Conservation (phyloP, 2,888 invertebrate genomes). For the Acrocera orbiculus region DNA sequence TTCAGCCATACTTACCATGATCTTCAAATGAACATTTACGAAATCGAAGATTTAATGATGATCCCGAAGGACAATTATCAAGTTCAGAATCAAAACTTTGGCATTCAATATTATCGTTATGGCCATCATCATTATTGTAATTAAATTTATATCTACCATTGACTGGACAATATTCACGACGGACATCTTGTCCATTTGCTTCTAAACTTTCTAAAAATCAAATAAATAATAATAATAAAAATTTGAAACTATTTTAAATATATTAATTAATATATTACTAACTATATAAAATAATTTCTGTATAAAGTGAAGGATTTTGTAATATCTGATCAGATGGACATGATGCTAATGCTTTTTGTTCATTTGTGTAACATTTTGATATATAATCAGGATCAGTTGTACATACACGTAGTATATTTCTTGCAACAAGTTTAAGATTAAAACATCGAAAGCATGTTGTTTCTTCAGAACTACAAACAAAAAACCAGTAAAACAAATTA, state of each 20-base stretch:
- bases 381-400: slow-evolving; percentile 37
- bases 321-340: slow-evolving; percentile 35
- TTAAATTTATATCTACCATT: slow-evolving; percentile 41
- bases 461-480: slow-evolving; percentile 34
- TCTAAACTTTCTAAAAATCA: slow-evolving; percentile 35
- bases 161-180: slow-evolving; percentile 44
- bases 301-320: slow-evolving; percentile 14
- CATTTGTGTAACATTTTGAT: slow-evolving; percentile 40
- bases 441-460: slow-evolving; percentile 44
- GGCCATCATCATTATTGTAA: slow-evolving; percentile 36
- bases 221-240: too few relatives aligned
- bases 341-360: slow-evolving; percentile 38
- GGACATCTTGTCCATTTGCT: slow-evolving; percentile 32
- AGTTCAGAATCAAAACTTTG: slow-evolving; percentile 36
- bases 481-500: too few relatives aligned
- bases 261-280: slow-evolving; percentile 29
- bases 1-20: slow-evolving; percentile 34
- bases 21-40: slow-evolving; percentile 37
- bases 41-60: slow-evolving; percentile 38
- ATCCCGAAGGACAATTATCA: slow-evolving; percentile 43
- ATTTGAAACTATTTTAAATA: too few relatives aligned
- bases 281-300: slow-evolving; percentile 42
- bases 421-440: slow-evolving; percentile 38
- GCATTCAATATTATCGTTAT: slow-evolving; percentile 35
- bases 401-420: slow-evolving; percentile 42